phyloP scores from a whole-genome alignment of 2,888 invertebrate genomes.

The Achlya flavicornis region DNA sequence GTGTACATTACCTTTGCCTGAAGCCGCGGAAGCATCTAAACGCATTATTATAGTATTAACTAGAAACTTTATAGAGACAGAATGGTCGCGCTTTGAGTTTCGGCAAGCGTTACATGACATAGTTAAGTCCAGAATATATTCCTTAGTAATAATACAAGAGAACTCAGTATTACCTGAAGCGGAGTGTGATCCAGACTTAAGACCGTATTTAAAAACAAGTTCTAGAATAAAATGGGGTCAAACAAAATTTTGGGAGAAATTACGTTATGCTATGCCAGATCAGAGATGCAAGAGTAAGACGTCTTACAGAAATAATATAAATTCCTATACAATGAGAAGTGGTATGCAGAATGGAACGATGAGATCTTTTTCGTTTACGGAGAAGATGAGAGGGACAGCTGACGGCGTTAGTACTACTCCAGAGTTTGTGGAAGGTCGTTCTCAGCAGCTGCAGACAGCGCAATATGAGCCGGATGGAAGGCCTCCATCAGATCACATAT shows the following conservation, averaged over 20 bases:
- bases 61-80: conserved; percentile 94
- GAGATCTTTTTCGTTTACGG: conserved; percentile 85
- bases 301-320: conserved; percentile 90
- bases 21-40: conserved; percentile 94
- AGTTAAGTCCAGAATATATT: conserved; percentile 91
- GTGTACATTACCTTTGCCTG: conserved; percentile 89
- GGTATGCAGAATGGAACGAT: conserved; percentile 84
- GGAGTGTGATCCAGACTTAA: conserved; percentile 93
- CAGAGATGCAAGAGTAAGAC: conserved; percentile 78
- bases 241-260: conserved; percentile 96
- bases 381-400: conserved; percentile 70
- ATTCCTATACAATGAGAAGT: conserved; percentile 91
- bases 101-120: conserved; percentile 95
- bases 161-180: conserved; percentile 91
- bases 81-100: conserved; percentile 96
- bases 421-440: conserved; percentile 70
- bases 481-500: conserved; percentile 94
- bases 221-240: conserved; percentile 94
- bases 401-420: conserved; percentile 86
- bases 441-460: conserved; percentile 67
- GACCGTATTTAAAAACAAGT: conserved; percentile 94
- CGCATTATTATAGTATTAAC: conserved; percentile 94
- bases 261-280: conserved; percentile 94
- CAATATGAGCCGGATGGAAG: conserved; percentile 84
- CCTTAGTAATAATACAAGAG: conserved; percentile 94